phyloP scores from a whole-genome alignment of 2,113 vertebrate genomes.

The Lonchura striata region DNA sequence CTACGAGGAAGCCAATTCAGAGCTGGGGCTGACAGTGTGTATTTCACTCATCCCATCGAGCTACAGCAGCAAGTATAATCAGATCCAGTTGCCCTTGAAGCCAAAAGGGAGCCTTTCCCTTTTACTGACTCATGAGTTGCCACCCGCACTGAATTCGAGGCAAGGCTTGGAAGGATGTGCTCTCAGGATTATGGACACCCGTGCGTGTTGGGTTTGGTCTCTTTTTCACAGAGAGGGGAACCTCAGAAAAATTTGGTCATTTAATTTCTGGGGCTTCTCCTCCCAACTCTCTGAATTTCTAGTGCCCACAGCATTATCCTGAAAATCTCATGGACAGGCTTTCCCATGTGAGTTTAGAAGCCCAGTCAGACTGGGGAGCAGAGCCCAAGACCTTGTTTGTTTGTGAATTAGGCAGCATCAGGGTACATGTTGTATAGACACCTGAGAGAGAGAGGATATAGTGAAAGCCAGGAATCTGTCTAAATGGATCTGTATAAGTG shows the following conservation, averaged over 20 bases:
- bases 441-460: background rate
- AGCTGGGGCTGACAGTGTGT: rapidly evolving
- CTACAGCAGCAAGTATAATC: background rate
- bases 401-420: background rate
- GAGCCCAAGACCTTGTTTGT: background rate
- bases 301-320: rapidly evolving
- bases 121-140: background rate
- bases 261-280: background rate
- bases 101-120: background rate
- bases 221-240: background rate
- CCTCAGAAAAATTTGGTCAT: background rate
- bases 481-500: too few relatives aligned
- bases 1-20: background rate
- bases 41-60: background rate
- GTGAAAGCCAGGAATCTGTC: background rate
- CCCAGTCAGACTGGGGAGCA: background rate
- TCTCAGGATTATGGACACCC: background rate
- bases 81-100: background rate
- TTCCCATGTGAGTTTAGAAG: background rate
- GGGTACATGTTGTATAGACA: background rate
- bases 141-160: background rate
- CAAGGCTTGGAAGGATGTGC: background rate
- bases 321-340: background rate
- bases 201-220: background rate
- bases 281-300: background rate